Evolutionary conservation across 2,888 invertebrate genomes (phyloP).

Genomic region (Tigriopus californicus): DNA sequence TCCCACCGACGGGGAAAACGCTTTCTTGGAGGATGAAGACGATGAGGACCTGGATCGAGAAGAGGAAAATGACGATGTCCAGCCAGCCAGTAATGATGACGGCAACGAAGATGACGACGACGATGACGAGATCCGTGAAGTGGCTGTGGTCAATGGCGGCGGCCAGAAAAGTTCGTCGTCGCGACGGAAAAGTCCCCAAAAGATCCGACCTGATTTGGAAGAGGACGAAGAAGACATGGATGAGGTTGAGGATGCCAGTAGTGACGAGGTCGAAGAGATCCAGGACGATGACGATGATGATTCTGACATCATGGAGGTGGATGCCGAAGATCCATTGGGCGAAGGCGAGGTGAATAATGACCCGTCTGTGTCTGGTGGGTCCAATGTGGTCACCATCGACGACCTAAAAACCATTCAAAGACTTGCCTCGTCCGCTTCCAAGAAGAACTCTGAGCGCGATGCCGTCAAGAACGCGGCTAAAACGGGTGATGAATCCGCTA

Average conservation of each 20-base stretch:
- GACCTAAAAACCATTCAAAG: constrained; percentile 32
- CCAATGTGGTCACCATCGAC: constrained; percentile 24
- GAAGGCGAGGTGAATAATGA: not conserved
- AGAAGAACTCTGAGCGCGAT: constrained; percentile 33
- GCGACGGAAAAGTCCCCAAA: too few relatives aligned
- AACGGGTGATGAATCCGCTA: constrained; percentile 40
- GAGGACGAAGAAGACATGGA: constrained; percentile 16
- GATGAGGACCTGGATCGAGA: too few relatives aligned
- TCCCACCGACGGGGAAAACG: too few relatives aligned
- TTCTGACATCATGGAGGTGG: constrained; percentile 17
- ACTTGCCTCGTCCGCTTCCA: constrained; percentile 46
- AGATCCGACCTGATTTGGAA: constrained; percentile 7
- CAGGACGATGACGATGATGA: constrained; percentile 19
- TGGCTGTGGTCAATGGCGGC: too few relatives aligned
- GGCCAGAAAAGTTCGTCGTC: too few relatives aligned
- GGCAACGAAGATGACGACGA: too few relatives aligned
- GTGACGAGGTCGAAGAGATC: constrained; percentile 22
- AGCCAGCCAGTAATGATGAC: too few relatives aligned
- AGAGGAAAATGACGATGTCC: too few relatives aligned
- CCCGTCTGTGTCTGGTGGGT: constrained; percentile 10
- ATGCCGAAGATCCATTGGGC: constrained; percentile 16
- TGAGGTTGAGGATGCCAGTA: constrained; percentile 18
- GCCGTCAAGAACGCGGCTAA: constrained; percentile 18
- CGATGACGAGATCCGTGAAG: too few relatives aligned
- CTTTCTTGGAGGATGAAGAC: too few relatives aligned